A percentile compares a stretch with the other conserved stretches of the same genome.
Conservation (phyloP, 2,888 invertebrate genomes). For the Zhuqinia jingwanae region DNA sequence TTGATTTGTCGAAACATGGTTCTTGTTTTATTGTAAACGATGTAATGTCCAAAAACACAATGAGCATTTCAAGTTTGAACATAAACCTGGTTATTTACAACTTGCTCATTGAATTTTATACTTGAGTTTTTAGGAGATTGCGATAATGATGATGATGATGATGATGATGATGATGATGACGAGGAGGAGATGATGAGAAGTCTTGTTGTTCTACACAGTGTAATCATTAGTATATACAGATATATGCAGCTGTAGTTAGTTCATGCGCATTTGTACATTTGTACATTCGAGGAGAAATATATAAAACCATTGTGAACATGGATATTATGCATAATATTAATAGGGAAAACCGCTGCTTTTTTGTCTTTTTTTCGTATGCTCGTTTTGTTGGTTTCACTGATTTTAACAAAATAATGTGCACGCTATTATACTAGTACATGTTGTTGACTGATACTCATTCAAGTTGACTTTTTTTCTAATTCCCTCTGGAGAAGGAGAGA, state of each 20-base stretch:
- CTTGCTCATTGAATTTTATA: constrained; percentile 52
- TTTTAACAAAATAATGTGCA: constrained; percentile 31
- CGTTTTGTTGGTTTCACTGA: neutral
- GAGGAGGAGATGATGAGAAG: neutral
- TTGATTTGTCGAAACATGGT: constrained; percentile 69
- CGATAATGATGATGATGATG: constrained; percentile 9
- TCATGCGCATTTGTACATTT: neutral
- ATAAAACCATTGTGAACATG: neutral
- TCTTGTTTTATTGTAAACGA: constrained; percentile 66
- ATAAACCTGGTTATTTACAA: constrained; percentile 68
- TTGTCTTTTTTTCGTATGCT: neutral
- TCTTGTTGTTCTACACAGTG: neutral
- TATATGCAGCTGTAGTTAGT: neutral
- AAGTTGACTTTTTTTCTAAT: constrained; percentile 56
- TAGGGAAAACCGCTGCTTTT: too few species aligned
- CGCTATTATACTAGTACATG: constrained; percentile 4
- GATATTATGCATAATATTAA: too few species aligned
- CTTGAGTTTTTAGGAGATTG: too few species aligned
- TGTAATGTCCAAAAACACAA: constrained; percentile 66
- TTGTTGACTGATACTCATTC: neutral
- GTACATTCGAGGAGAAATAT: neutral
- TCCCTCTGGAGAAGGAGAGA: constrained; percentile 61
- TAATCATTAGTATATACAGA: neutral
- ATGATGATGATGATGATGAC: constrained; percentile 4
- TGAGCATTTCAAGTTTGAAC: constrained; percentile 58